Evolutionary conservation across 2,888 invertebrate species (phyloP), one percentile per base, ranked within the genome.

Genomic region (Diogma glabrata): DNA sequence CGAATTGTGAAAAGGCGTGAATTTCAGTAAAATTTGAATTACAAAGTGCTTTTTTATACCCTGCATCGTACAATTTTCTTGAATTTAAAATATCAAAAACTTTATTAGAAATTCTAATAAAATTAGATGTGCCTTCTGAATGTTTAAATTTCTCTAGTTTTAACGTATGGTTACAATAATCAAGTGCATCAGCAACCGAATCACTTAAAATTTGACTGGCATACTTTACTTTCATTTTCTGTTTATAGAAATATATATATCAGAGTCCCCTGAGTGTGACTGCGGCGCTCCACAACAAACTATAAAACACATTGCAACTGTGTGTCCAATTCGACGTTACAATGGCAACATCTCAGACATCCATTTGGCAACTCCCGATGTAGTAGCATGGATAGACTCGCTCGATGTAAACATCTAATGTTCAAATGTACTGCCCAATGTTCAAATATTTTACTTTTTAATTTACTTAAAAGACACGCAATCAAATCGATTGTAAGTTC

Each of bases 1-100:
- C 14, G 4, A 2, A 9, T 26, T 19, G n/a, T 23, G 24, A 57
- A 17, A 22, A 57, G 53, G 9, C 51, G 43, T 51, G 55, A 56
- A 26, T 51, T 55, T 43, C 54, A 53, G 22, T 19, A 45, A 7
- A 47, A 26, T 40, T 55, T 40, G 19, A 36, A 36, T 36, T 3
- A 36, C 36, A 36, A 33, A 33, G 36, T 7, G 36, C 36, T 36
- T 14, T 36, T 36, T 36, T 36, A 16, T 36, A 36, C 3, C 36
- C 36, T 3, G 9, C 36, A 36, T 36, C 36, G 9, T 36, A 36
- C 4, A 55, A 36, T 50, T 55, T 54, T 51, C 54, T 57, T 14
- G 55, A 54, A 53, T 60, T 59, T 6, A 59, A 53, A 20, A 60
- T 52, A 53, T 61, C 59, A 52, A 61, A 61, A 2, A 56, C 17